Base-by-base conservation (phyloP, 2,888 invertebrate species). In the Dione juno region DNA sequence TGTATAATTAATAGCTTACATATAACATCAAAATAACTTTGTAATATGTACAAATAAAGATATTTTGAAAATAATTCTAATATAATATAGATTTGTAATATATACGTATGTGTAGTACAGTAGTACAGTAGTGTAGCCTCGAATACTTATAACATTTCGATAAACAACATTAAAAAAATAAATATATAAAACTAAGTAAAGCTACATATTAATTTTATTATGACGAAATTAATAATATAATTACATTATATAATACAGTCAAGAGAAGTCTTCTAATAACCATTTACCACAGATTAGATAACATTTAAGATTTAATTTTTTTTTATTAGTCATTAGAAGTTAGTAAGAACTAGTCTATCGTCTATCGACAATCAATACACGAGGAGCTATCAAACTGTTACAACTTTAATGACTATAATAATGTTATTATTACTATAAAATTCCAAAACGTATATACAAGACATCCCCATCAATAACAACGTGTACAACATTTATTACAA, bases 401-500 rank as follows among this genome's bases (percentile, higher is more conserved):
- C 43, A 53, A 67, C 16, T 19, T 37, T 19, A 37, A 40, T 14
- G 3, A n/a, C n/a, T 52, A 37, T 40, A 3, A 50, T 37, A 50
- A 37, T 50, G 14, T 43, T 64, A 37, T 48, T 8, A 37, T 50
- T 21, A 50, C 14, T 57, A 37, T 14, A 40, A 40, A 19, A 16
- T 50, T 14, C 5, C 35, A 63, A 45, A 50, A 63, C 13, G 21
- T 63, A 35, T 64, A 64, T 64, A 50, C 50, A 61, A 61, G 40
- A 64, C 37, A 52, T 48, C 40, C n/a, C 54, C 68, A 68, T 71
- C 45, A 70, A 54, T 35, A 69, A 11, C 66, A 66, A 69, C 64
- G 64, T 72, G 70, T 72, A 75, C 74, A 73, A 72, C 66, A 58
- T 66, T 67, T 28, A 71, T 69, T 59, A 58, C 69, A 74, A 75